Conservation (phyloP, 2,888 invertebrate species). For the Cheilosia urbana region DNA sequence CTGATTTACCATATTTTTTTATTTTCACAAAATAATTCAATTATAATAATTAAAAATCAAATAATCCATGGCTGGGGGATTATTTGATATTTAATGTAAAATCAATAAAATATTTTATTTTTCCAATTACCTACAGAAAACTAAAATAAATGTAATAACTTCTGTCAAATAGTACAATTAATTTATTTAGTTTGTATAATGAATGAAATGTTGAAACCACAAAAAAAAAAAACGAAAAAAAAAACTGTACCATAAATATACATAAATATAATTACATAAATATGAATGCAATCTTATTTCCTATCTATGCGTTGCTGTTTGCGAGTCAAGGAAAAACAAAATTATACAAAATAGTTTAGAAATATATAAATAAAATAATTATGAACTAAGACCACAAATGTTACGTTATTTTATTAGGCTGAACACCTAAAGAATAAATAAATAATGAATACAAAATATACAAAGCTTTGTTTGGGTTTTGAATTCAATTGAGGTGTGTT, state of each 20-base stretch:
- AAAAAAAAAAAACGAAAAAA: slow-evolving; percentile 29
- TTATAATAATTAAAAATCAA: slow-evolving; percentile 37
- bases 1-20: neutral
- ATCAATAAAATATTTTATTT: neutral
- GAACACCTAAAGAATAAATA: neutral
- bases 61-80: slow-evolving; percentile 71
- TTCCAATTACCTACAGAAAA: neutral
- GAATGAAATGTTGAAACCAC: slow-evolving; percentile 11
- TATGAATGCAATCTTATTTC: slow-evolving; percentile 57
- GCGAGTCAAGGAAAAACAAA: slow-evolving; percentile 33
- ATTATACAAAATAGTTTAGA: slow-evolving; percentile 47
- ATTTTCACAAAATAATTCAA: neutral
- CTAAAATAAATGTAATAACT: slow-evolving; percentile 12
- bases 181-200: slow-evolving; percentile 65
- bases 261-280: slow-evolving; percentile 15
- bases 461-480: too few species aligned
- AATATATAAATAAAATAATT: slow-evolving; percentile 10
- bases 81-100: slow-evolving; percentile 63
- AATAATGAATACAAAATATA: neutral
- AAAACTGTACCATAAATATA: slow-evolving; percentile 56
- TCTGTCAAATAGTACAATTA: slow-evolving; percentile 55
- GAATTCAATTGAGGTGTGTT: too few species aligned
- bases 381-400: neutral
- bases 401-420: neutral
- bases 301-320: slow-evolving; percentile 57